phyloP scores from a whole-genome alignment of 2,113 vertebrate genomes.

The Periophthalmus modestus region DNA sequence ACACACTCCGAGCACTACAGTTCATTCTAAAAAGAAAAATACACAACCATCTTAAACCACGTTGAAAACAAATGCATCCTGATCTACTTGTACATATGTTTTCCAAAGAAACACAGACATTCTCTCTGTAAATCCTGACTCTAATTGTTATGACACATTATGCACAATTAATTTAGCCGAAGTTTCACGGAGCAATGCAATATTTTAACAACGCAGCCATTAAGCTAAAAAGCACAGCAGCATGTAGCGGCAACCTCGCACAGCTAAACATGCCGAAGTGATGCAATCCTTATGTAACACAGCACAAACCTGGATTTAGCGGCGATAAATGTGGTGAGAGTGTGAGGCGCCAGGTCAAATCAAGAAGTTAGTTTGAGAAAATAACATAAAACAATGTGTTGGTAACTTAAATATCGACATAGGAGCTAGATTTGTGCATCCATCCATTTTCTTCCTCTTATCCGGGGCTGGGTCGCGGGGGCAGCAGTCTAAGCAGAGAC shows the following conservation, averaged over 20 bases:
- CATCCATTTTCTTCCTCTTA: too few species aligned
- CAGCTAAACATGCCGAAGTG: not conserved
- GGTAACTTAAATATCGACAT: not conserved
- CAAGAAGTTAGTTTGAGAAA: not conserved
- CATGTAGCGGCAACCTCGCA: not conserved
- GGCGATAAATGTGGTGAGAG: not conserved
- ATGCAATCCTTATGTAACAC: slow-evolving; percentile 10
- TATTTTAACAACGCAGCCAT: not conserved
- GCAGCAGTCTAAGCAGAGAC: too few species aligned
- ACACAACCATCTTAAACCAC: not conserved
- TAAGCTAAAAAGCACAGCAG: not conserved
- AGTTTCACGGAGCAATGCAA: not conserved
- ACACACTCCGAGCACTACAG: too few species aligned
- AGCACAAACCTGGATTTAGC: not conserved
- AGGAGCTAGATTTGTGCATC: not conserved
- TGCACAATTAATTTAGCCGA: not conserved
- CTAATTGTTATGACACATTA: not conserved
- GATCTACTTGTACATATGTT: not conserved
- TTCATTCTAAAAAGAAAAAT: too few species aligned
- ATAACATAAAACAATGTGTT: not conserved
- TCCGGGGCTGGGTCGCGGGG: too few species aligned
- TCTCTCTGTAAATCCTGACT: not conserved
- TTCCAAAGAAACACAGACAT: not conserved
- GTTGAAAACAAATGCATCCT: not conserved
- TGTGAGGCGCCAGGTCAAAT: not conserved